Conservation (phyloP, 64 coral and sea anemone genomes). For the Stichodactyla helianthus region DNA sequence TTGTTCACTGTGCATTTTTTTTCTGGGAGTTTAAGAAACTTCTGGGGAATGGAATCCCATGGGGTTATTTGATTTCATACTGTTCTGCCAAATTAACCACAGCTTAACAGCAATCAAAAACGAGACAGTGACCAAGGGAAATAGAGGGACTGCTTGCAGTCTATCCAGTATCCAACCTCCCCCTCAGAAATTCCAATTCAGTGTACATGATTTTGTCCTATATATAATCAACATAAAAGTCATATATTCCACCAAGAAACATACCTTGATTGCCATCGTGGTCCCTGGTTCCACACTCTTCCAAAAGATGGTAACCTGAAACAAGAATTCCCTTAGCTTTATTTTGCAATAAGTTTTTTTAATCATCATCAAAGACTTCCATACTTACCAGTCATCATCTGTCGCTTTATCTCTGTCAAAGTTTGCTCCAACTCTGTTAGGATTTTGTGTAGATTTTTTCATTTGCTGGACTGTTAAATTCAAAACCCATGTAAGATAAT, state of each 20-base stretch:
- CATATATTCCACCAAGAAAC: background rate
- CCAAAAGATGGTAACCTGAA: constrained; percentile 84
- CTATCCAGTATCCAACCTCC: no score
- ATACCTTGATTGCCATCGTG: constrained; percentile 92
- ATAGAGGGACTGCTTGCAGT: no score
- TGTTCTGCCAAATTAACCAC: no score
- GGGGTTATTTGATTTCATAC: no score
- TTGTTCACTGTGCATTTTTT: no score
- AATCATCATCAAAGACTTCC: background rate
- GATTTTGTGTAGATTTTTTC: constrained; percentile 77
- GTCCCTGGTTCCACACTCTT: constrained; percentile 83
- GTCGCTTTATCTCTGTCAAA: constrained; percentile 75
- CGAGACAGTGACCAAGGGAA: no score
- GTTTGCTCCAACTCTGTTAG: constrained; percentile 91
- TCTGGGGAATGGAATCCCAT: no score
- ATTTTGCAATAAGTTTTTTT: background rate
- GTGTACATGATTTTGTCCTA: background rate
- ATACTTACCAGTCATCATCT: constrained; percentile 78
- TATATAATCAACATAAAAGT: background rate
- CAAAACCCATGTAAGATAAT: background rate
- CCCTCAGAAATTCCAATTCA: no score
- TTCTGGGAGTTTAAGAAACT: no score
- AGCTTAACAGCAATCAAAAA: no score
- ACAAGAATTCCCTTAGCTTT: background rate
- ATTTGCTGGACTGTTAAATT: constrained; percentile 51